Evolutionary conservation across 2,113 vertebrate species (phyloP).

Genomic region (Halichoerus grypus): DNA sequence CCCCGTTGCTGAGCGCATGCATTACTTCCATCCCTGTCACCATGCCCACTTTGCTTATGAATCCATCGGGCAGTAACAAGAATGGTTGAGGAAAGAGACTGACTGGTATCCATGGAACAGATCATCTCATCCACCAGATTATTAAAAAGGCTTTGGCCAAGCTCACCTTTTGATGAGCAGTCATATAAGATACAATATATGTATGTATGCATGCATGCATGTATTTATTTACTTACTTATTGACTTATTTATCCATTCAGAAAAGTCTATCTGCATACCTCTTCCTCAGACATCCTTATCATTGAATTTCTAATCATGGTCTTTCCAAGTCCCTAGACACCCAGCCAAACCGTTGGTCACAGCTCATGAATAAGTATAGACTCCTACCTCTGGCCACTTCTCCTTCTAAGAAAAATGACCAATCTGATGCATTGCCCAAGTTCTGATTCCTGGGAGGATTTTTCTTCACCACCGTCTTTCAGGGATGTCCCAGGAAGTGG

Average conservation of each 20-base stretch:
- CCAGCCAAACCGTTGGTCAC: neutral
- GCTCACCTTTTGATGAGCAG: neutral
- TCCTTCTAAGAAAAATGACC: neutral
- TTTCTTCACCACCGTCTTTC: neutral
- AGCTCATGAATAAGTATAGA: neutral
- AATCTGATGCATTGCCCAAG: neutral
- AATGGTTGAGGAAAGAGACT: neutral
- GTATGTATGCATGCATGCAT: neutral
- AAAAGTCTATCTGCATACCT: neutral
- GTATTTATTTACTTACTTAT: neutral
- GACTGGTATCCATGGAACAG: neutral
- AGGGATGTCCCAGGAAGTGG: neutral
- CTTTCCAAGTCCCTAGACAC: neutral
- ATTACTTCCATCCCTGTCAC: no score
- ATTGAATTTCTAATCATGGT: neutral
- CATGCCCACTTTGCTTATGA: neutral
- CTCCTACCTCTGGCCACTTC: neutral
- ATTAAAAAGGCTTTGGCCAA: neutral
- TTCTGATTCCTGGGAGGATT: neutral
- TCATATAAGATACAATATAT: neutral
- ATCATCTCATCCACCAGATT: neutral
- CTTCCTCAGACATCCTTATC: neutral
- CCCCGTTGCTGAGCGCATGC: neutral
- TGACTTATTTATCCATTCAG: neutral
- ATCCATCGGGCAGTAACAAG: neutral